Conservation (phyloP, 2,888 invertebrate species). For the Synergus umbraculus region DNA sequence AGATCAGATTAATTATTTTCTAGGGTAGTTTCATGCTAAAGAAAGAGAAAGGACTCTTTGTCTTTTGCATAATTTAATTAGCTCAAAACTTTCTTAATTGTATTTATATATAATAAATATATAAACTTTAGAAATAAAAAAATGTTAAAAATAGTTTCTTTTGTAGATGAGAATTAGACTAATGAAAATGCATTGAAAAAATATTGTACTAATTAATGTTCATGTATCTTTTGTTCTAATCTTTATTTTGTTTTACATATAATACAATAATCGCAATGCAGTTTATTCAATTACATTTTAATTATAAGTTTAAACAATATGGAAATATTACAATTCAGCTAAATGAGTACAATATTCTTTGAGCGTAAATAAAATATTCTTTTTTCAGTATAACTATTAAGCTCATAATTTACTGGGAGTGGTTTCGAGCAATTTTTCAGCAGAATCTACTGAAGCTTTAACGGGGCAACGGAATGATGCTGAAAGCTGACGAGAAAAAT, state of each 20-base stretch:
- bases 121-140: background rate
- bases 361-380: background rate
- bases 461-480: constrained; percentile 13
- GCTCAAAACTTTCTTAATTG: background rate
- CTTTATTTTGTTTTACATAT: no score
- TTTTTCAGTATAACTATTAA: constrained; percentile 1
- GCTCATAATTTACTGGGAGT: constrained; percentile 17
- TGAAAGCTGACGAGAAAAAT: constrained; percentile 40
- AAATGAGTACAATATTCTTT: background rate
- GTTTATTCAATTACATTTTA: no score
- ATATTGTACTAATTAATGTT: background rate
- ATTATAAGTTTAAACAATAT: background rate
- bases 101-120: background rate
- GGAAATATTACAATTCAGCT: background rate
- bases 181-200: background rate
- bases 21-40: background rate
- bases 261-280: background rate
- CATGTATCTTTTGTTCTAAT: no score
- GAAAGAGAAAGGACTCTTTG: background rate
- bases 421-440: constrained; percentile 26
- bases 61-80: background rate
- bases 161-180: background rate
- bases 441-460: constrained; percentile 32
- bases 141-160: background rate
- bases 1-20: background rate